These are phyloP conservation scores for Entomobrya multifasciata DNA, from an alignment of 2,888 invertebrate genomes.

Conservation along the genomic window DNA sequence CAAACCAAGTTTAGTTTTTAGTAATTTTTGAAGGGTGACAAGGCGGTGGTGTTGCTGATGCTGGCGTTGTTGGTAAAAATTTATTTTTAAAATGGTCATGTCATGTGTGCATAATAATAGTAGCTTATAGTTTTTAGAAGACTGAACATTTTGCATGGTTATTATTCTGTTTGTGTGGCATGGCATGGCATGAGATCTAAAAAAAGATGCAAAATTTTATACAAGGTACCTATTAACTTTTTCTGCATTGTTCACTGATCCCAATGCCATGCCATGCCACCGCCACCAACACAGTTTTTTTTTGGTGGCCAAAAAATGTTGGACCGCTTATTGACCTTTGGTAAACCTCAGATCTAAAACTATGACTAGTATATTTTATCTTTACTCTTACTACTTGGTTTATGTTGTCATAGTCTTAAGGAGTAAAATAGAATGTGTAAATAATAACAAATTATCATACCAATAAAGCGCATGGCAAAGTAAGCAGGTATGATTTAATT, in stretches of 20 bases:
- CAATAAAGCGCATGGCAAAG: too few species aligned
- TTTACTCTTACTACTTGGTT: too few species aligned
- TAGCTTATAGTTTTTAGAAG: not conserved
- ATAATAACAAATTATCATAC: too few species aligned
- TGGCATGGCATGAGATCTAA: not conserved
- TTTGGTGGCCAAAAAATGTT: slow-evolving; percentile 4
- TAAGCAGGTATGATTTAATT: not conserved
- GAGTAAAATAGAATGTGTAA: too few species aligned
- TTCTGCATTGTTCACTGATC: slow-evolving; percentile 38
- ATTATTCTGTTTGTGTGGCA: not conserved
- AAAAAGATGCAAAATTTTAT: not conserved
- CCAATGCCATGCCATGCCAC: slow-evolving; percentile 55
- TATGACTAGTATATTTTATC: slow-evolving; percentile 39
- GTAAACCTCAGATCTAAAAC: slow-evolving; percentile 52
- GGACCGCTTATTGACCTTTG: slow-evolving; percentile 57
- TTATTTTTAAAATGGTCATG: not conserved
- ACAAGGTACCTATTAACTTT: slow-evolving; percentile 13
- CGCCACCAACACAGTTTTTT: slow-evolving; percentile 40
- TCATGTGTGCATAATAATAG: not conserved
- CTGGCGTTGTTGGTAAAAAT: too few species aligned
- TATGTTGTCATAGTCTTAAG: too few species aligned
- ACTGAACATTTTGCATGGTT: not conserved
- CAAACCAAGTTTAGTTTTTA: too few species aligned
- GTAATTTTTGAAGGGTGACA: not conserved
- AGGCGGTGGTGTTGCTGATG: slow-evolving; percentile 21